Evolutionary conservation across 2,888 invertebrate species (phyloP).

Genomic region (Drosophila villosipedis): DNA sequence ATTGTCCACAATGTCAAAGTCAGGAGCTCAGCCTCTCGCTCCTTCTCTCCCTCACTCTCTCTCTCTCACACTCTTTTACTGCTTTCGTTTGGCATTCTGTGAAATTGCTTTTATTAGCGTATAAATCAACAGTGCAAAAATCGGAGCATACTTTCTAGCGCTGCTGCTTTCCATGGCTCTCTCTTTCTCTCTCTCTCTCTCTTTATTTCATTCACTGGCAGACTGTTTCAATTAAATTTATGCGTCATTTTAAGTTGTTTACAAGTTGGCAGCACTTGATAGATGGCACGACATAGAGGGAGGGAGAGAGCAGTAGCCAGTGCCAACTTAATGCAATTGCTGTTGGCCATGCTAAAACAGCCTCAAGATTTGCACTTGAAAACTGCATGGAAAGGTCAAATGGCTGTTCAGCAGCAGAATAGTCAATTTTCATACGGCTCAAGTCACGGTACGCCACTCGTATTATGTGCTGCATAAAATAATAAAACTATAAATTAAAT

Average conservation of each 20-base stretch:
- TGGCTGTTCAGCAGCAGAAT: neutral
- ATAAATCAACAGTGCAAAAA: slow-evolving; percentile 80
- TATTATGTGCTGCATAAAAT: slow-evolving; percentile 81
- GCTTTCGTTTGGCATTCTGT: slow-evolving; percentile 72
- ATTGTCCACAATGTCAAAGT: slow-evolving; percentile 75
- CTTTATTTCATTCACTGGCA: slow-evolving; percentile 1
- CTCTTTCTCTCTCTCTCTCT: neutral
- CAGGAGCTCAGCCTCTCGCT: slow-evolving; percentile 34
- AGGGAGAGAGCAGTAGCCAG: neutral
- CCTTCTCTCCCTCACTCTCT: neutral
- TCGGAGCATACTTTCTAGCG: slow-evolving; percentile 69
- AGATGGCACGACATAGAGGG: neutral
- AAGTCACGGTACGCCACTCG: slow-evolving; percentile 34
- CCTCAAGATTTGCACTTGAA: slow-evolving; percentile 49
- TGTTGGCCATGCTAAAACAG: slow-evolving; percentile 15
- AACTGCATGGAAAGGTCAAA: slow-evolving; percentile 40
- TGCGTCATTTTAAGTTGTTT: slow-evolving; percentile 77
- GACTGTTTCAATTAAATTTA: slow-evolving; percentile 77
- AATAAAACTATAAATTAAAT: slow-evolving; percentile 85
- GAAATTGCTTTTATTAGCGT: slow-evolving; percentile 78
- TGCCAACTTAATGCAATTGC: slow-evolving; percentile 53
- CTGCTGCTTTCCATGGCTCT: neutral
- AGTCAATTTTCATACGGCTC: slow-evolving; percentile 43
- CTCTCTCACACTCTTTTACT: neutral
- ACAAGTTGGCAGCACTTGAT: slow-evolving; percentile 59